These are phyloP conservation scores for Anguilla pacifica DNA, from an alignment of 2,797 vertebrate genomes.

Conservation along the genomic window DNA sequence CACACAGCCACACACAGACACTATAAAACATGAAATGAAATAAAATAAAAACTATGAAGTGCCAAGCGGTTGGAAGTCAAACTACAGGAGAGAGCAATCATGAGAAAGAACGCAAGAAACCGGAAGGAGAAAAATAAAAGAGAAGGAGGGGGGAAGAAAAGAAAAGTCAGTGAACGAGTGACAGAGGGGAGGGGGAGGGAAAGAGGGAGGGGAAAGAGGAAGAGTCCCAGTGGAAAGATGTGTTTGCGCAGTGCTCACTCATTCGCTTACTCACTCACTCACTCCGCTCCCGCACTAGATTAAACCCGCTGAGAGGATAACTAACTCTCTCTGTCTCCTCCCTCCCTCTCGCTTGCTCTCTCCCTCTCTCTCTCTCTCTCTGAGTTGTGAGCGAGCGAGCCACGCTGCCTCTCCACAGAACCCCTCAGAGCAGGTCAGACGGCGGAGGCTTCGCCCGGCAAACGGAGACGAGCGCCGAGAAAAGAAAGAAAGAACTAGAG, in stretches of 20 bases:
- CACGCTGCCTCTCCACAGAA: not conserved
- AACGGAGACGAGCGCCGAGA: not conserved
- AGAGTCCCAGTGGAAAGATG: slow-evolving; percentile 53
- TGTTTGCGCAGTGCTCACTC: slow-evolving; percentile 47
- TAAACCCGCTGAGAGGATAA: slow-evolving; percentile 13
- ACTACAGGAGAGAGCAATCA: not conserved
- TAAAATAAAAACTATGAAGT: not conserved
- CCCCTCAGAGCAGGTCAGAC: not conserved
- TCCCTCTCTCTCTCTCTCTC: slow-evolving; percentile 4
- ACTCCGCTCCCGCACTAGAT: slow-evolving; percentile 18
- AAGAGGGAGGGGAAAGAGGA: slow-evolving; percentile 19
- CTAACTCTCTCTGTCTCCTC: slow-evolving; percentile 16
- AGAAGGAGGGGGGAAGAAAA: not conserved
- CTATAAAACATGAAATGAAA: not conserved
- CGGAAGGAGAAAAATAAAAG: not conserved
- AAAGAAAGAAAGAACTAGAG: not conserved
- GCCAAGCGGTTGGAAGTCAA: not conserved
- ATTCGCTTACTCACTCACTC: slow-evolving; percentile 42
- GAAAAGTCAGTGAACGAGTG: slow-evolving; percentile 11
- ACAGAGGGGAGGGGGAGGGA: not conserved
- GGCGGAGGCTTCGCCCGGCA: not conserved
- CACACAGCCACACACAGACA: not conserved
- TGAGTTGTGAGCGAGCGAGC: slow-evolving; percentile 7
- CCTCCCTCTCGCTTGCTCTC: slow-evolving; percentile 32
- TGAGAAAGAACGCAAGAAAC: not conserved